These are phyloP conservation scores for Digitonthophagus gazella DNA, from an alignment of 2,888 invertebrate genomes.

Conservation along the genomic window DNA sequence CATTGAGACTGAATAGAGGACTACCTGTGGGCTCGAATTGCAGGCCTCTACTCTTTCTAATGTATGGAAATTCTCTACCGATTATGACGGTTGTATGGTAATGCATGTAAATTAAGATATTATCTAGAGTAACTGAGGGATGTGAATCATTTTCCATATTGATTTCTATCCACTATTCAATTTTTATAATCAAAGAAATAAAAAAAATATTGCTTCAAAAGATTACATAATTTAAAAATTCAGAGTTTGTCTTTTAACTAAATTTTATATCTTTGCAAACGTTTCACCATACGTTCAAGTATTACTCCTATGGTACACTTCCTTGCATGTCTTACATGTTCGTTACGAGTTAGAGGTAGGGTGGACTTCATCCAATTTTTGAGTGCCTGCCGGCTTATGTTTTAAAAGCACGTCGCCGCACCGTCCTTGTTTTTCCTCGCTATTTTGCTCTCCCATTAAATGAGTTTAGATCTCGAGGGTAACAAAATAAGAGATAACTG, in stretches of 20 bases:
- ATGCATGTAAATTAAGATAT: background rate
- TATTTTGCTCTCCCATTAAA: constrained; percentile 1
- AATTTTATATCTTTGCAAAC: too few species aligned
- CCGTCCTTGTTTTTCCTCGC: background rate
- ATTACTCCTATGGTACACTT: background rate
- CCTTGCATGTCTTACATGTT: background rate
- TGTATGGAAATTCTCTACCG: background rate
- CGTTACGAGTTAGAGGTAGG: background rate
- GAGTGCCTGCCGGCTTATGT: background rate
- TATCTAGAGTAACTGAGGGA: background rate
- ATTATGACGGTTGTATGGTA: background rate
- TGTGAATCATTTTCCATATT: background rate
- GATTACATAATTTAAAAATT: background rate
- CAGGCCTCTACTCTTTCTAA: background rate
- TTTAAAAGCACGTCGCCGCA: background rate
- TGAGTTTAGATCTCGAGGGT: constrained; percentile 12
- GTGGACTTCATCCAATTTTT: background rate
- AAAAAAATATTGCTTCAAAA: too few species aligned
- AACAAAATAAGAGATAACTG: constrained; percentile 17
- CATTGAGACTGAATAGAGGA: background rate
- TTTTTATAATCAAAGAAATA: background rate
- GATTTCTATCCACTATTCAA: background rate
- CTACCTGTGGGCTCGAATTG: background rate
- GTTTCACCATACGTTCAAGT: background rate
- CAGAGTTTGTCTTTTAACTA: too few species aligned